phyloP scores from a whole-genome alignment of 2,888 invertebrate genomes.

The Sminthurides aquaticus region DNA sequence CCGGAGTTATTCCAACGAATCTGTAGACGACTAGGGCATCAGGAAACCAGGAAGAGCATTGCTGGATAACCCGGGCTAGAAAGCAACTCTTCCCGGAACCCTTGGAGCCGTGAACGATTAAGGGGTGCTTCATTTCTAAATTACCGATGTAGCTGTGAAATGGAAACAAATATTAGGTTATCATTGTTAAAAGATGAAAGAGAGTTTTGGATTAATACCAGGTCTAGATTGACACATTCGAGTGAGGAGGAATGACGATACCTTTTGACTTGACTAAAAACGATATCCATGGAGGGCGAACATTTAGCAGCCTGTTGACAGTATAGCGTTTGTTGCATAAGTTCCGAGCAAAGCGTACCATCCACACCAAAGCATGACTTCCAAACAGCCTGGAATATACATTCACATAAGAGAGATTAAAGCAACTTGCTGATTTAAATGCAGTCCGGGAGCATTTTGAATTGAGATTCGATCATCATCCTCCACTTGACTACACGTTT shows the following conservation, averaged over 20 bases:
- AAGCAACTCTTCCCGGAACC: conserved; percentile 78
- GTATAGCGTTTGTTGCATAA: conserved; percentile 64
- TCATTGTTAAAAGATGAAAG: background rate
- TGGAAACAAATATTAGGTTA: conserved; percentile 2
- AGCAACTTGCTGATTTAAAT: too few relatives aligned
- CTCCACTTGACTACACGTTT: too few relatives aligned
- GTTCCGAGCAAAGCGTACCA: conserved; percentile 56
- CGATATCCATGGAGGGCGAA: conserved; percentile 62
- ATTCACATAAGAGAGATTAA: too few relatives aligned
- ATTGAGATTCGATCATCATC: too few relatives aligned
- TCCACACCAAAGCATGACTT: conserved; percentile 59
- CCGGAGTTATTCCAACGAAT: conserved; percentile 54
- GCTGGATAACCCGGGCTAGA: conserved; percentile 66
- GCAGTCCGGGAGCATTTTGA: too few relatives aligned
- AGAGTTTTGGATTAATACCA: too few relatives aligned
- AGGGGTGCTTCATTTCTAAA: conserved; percentile 54
- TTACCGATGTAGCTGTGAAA: conserved; percentile 58
- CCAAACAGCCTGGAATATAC: conserved; percentile 49
- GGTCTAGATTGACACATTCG: too few relatives aligned
- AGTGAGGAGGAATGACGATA: conserved; percentile 44
- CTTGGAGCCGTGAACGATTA: conserved; percentile 68
- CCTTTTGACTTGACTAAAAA: conserved; percentile 62
- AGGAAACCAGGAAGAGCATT: conserved; percentile 54
- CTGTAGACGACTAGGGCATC: conserved; percentile 49
- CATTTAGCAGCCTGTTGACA: conserved; percentile 63